These are phyloP conservation scores for Hemiprocne comata DNA, from an alignment of 2,113 vertebrate species.

Conservation along the genomic window DNA sequence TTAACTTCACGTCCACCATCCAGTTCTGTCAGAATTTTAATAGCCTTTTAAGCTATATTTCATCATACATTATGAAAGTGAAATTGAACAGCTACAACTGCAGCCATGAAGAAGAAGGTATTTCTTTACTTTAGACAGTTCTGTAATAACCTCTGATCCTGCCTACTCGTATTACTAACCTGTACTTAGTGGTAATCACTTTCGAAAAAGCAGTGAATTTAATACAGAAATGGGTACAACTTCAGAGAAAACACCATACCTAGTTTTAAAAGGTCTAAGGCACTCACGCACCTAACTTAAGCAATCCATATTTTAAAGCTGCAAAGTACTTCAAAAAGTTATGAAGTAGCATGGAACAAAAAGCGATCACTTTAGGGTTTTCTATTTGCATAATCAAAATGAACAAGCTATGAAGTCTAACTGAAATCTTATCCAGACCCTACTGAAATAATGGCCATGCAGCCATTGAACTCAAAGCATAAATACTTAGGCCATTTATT, in stretches of 20 bases:
- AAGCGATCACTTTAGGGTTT: not conserved
- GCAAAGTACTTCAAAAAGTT: not conserved
- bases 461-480: not conserved
- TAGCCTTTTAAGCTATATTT: not conserved
- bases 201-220: not conserved
- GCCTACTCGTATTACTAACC: not conserved
- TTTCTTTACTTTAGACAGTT: not conserved
- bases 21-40: not conserved
- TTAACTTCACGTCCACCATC: not conserved
- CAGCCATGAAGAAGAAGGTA: not conserved
- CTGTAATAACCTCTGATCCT: not conserved
- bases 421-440: not conserved
- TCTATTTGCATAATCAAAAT: not conserved
- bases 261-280: not conserved
- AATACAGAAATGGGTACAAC: not conserved
- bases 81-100: not conserved
- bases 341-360: not conserved
- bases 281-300: not conserved
- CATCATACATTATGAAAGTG: not conserved
- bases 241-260: not conserved
- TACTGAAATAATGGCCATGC: not conserved
- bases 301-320: not conserved
- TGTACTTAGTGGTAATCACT: not conserved
- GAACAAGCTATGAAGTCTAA: not conserved
- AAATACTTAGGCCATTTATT: not conserved